Evolutionary conservation across 37 sponge, comb jelly and placozoan genomes (phyloP), one percentile per base, ranked within the genome.

Genomic region (Eunapius fragilis): DNA sequence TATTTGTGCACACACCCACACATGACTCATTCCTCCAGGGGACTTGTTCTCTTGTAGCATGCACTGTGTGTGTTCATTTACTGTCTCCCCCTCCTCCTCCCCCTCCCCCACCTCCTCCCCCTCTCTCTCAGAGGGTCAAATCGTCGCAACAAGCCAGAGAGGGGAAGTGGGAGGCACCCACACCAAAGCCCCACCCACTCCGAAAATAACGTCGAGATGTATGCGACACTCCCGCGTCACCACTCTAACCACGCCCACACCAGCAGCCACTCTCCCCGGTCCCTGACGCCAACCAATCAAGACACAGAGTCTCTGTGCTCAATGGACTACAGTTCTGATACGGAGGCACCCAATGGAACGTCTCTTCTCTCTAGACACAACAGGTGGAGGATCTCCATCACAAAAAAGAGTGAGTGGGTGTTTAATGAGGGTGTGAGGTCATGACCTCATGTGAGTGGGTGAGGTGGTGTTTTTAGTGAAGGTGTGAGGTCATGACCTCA

Each of bases 381-480:
- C 19, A 69, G 80, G 4, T 88, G 89, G 7, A 36, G 92, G 19
- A 87, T 92, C 58, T 87, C 89, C 70, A 92, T 92, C 77, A 89
- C 86, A 30, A 89, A 87, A 71, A 88, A 88, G 28, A 87, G 88
- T 87, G 31, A 81, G 88, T 76, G 58, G 58, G 58, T 58, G 14
- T n/a, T n/a, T n/a, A n/a, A n/a, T n/a, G n/a, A n/a, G n/a, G n/a
- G n/a, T n/a, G n/a, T n/a, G n/a, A n/a, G n/a, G n/a, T n/a, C n/a
- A n/a, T n/a, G n/a, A n/a, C n/a, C n/a, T n/a, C n/a, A n/a, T n/a
- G n/a, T n/a, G n/a, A n/a, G n/a, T n/a, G n/a, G n/a, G n/a, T n/a
- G n/a, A n/a, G n/a, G n/a, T n/a, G n/a, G n/a, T n/a, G n/a, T n/a
- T n/a, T n/a, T n/a, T n/a, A n/a, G n/a, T n/a, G n/a, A n/a, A n/a